phyloP scores from a whole-genome alignment of 2,113 vertebrate species.

The Vimba vimba region DNA sequence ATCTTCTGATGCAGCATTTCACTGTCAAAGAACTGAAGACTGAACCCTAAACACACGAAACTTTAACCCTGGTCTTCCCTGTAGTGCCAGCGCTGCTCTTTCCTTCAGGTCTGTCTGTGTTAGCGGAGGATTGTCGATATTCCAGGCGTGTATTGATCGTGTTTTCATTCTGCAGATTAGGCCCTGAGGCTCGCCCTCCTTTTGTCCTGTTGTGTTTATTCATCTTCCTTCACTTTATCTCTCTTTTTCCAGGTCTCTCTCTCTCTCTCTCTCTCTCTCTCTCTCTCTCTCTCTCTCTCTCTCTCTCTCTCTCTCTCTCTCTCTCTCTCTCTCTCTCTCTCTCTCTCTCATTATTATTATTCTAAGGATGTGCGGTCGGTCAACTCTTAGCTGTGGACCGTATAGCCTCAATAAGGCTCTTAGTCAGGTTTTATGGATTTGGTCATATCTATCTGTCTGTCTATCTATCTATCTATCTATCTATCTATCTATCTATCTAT shows the following conservation, averaged over 20 bases:
- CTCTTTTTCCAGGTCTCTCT: not conserved
- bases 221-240: not conserved
- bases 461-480: too few species aligned
- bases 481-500: too few species aligned
- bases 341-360: too few species aligned
- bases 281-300: too few species aligned
- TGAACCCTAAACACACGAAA: not conserved
- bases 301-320: too few species aligned
- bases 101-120: not conserved
- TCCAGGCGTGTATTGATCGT: not conserved
- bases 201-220: conserved; percentile 6
- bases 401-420: too few species aligned
- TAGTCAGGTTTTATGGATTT: too few species aligned
- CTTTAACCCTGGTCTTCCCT: not conserved
- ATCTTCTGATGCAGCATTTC: not conserved
- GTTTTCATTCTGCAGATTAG: not conserved
- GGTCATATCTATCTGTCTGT: too few species aligned
- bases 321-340: too few species aligned
- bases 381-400: too few species aligned
- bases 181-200: not conserved
- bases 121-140: not conserved
- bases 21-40: not conserved
- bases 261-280: not conserved
- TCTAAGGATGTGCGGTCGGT: too few species aligned
- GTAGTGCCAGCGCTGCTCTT: not conserved